These are phyloP conservation scores for Microchrysa polita DNA, from an alignment of 2,888 invertebrate species.

Conservation along the genomic window DNA sequence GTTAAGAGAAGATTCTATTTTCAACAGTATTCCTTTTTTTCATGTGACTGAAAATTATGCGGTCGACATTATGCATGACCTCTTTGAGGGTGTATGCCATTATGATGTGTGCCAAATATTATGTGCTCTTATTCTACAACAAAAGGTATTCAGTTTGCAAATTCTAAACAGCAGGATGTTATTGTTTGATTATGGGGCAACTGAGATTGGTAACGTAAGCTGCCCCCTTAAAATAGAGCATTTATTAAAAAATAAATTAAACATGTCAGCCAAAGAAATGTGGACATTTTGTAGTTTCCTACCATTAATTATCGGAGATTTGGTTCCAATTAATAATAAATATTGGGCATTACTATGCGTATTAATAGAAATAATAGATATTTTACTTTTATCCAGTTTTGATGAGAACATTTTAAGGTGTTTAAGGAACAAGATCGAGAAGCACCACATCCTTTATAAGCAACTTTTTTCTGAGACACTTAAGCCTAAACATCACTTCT, in stretches of 20 bases:
- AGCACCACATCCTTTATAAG: constrained; percentile 9
- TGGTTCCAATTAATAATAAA: constrained; percentile 38
- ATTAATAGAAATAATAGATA: constrained; percentile 22
- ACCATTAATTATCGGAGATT: constrained; percentile 40
- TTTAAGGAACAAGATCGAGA: neutral
- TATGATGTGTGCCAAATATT: constrained; percentile 44
- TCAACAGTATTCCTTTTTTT: constrained; percentile 41
- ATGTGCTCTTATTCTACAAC: constrained; percentile 28
- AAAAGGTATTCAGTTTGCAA: constrained; percentile 35
- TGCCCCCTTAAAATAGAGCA: no score
- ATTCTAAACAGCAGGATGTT: constrained; percentile 37
- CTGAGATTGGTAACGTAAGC: constrained; percentile 35
- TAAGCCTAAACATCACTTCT: constrained; percentile 28
- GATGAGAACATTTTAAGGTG: neutral
- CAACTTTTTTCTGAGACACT: constrained; percentile 10
- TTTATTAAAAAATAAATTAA: no score
- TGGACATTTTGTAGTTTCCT: constrained; percentile 18
- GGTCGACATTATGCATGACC: constrained; percentile 46
- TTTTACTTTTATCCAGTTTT: constrained; percentile 2
- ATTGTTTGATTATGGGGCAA: constrained; percentile 37
- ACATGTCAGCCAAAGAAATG: no score
- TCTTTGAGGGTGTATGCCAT: constrained; percentile 45
- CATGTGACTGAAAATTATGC: constrained; percentile 38
- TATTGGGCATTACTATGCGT: constrained; percentile 16
- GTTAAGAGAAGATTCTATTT: constrained; percentile 36